These are phyloP conservation scores for Istiophorus platypterus DNA, from an alignment of 2,113 vertebrate genomes.

Conservation along the genomic window DNA sequence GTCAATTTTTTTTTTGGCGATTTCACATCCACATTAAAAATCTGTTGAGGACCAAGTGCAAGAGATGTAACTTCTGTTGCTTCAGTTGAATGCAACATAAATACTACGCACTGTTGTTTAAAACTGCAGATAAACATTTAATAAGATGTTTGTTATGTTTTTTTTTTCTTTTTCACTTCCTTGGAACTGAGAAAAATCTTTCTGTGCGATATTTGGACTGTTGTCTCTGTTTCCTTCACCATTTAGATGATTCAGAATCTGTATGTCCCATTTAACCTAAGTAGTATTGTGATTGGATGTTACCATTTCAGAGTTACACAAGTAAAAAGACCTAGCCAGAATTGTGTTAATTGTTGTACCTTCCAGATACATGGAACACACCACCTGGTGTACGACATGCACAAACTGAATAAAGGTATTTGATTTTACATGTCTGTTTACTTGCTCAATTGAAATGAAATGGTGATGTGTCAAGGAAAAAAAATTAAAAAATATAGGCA, in stretches of 20 bases:
- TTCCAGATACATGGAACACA: conserved; percentile 48
- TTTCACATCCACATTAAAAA: conserved; percentile 42
- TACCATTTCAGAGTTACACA: conserved; percentile 67
- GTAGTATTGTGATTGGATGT: conserved; percentile 79
- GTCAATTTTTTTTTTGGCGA: conserved; percentile 3
- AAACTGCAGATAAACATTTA: conserved; percentile 6
- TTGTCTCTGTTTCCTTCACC: conserved; percentile 51
- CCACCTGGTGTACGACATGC: conserved; percentile 76
- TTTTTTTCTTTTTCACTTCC: conserved; percentile 17
- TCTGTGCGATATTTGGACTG: conserved; percentile 24
- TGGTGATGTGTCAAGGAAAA: not conserved
- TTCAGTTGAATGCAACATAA: conserved; percentile 34
- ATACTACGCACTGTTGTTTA: conserved; percentile 24
- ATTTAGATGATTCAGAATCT: conserved; percentile 68
- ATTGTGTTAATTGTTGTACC: conserved; percentile 70
- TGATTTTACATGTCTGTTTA: conserved; percentile 48
- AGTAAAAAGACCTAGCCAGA: conserved; percentile 59
- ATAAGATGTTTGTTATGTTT: not conserved
- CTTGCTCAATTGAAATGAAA: not conserved
- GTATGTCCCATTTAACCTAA: conserved; percentile 71
- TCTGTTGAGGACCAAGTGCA: conserved; percentile 76
- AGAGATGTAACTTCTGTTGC: conserved; percentile 41
- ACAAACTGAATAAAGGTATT: conserved; percentile 83
- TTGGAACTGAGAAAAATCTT: conserved; percentile 36
- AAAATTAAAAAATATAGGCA: not conserved